Percentiles rank a stretch among this genome's conserved stretches.
Conservation (phyloP, 2,797 vertebrate genomes). For the Enteromius unitaeniatus region DNA sequence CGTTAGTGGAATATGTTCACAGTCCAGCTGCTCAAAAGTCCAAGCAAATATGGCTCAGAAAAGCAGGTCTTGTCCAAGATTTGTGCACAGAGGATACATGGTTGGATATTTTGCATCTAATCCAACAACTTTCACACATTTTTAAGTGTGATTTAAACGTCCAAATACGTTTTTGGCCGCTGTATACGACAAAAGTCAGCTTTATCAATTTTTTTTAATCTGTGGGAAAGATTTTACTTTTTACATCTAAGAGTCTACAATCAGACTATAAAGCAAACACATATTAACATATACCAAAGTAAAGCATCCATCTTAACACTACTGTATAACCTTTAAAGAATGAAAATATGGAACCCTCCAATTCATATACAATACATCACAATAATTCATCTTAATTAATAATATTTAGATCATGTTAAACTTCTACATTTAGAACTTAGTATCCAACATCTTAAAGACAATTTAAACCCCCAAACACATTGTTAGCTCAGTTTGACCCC, state of each 20-base stretch:
- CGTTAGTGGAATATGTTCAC: background rate
- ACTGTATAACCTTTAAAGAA: slow-evolving; percentile 34
- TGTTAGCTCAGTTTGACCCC: slow-evolving; percentile 10
- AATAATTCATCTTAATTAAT: slow-evolving; percentile 24
- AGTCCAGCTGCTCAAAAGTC: background rate
- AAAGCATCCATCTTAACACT: slow-evolving; percentile 6
- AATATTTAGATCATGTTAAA: slow-evolving; percentile 33
- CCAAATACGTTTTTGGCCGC: slow-evolving; percentile 3
- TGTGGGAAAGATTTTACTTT: slow-evolving; percentile 2
- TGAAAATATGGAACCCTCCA: slow-evolving; percentile 60
- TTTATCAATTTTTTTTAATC: background rate
- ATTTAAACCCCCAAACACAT: slow-evolving; percentile 7
- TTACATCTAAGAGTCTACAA: background rate
- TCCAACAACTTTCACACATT: slow-evolving; percentile 14
- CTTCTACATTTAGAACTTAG: slow-evolving; percentile 28
- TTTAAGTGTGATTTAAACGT: slow-evolving; percentile 8
- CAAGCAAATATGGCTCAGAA: background rate
- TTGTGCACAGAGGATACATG: slow-evolving; percentile 4
- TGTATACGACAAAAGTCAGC: slow-evolving; percentile 9
- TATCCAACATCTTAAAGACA: slow-evolving; percentile 10
- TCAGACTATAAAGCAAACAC: slow-evolving; percentile 10
- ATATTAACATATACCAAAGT: background rate
- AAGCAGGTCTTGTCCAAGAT: background rate
- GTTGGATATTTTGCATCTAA: slow-evolving; percentile 3
- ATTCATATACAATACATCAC: slow-evolving; percentile 81